Evolutionary conservation across 2,888 invertebrate genomes (phyloP).

Genomic region (Trisateles emortualis): DNA sequence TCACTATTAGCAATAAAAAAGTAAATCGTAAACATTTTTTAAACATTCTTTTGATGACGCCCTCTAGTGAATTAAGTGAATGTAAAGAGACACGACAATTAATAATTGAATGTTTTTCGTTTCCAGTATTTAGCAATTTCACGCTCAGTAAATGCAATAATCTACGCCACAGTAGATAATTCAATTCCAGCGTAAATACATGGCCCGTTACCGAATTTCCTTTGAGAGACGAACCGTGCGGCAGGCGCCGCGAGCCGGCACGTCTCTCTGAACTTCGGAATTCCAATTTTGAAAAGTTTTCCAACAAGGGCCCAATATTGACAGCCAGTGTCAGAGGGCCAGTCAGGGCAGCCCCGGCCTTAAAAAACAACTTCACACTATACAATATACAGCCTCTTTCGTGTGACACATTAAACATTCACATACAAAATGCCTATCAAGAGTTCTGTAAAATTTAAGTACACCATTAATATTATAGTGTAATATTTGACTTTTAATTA

Average conservation of each 20-base stretch:
- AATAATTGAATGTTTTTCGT: slow-evolving; percentile 58
- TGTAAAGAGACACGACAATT: slow-evolving; percentile 36
- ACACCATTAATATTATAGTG: too few species aligned
- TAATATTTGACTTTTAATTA: too few species aligned
- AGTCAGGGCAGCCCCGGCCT: slow-evolving; percentile 62
- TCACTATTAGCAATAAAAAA: neutral
- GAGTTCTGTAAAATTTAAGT: too few species aligned
- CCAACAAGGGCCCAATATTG: slow-evolving; percentile 82
- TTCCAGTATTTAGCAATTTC: slow-evolving; percentile 75
- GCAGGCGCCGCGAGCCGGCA: slow-evolving; percentile 76
- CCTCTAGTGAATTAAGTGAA: slow-evolving; percentile 17
- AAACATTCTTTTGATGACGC: neutral
- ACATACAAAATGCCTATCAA: neutral
- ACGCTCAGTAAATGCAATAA: slow-evolving; percentile 80
- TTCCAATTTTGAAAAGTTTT: slow-evolving; percentile 87
- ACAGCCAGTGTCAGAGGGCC: slow-evolving; percentile 81
- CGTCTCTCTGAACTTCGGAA: slow-evolving; percentile 83
- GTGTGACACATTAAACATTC: slow-evolving; percentile 26
- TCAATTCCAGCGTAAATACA: slow-evolving; percentile 81
- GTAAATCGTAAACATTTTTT: neutral
- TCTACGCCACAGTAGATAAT: slow-evolving; percentile 78
- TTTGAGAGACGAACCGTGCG: slow-evolving; percentile 83
- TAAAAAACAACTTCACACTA: slow-evolving; percentile 55
- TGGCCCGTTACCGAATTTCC: slow-evolving; percentile 82
- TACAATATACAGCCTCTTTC: slow-evolving; percentile 35